Evolutionary conservation across 2,797 vertebrate genomes (phyloP), one percentile per base, ranked within the genome.

Genomic region (Mallotus villosus): DNA sequence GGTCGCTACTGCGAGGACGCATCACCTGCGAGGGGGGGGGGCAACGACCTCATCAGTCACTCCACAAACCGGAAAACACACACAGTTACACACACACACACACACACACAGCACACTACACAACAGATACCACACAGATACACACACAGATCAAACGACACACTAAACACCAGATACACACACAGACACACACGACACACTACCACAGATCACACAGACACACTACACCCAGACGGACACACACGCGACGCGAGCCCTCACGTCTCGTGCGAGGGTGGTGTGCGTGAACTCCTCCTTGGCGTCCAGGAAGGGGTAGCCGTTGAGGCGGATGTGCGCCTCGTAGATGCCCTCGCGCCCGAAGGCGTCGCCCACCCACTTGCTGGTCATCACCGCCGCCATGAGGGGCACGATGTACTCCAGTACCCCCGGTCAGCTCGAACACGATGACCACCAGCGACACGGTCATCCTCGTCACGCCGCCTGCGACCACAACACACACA

Each of bases 371-470:
- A 99, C 96, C 97, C 97, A 98, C 85, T 99, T 99, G 93, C 97
- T 99, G 90, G 97, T 99, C 97, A 99, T 98, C 75, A 96, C 93
- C 0, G 97, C 97, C 0, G 96, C 97, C 97, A 99, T 99, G 74
- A 99, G 92, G 21, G 97, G 97, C 19, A 99, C 96, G 8, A 99
- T 98, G 87, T 99, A 99, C 81, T 99, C 97, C 83, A 98, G 92
- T 0, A n/a, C 96, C 97, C 0, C 97, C 97, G 0, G 97, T 99
- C 68, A 99, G 91, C 87, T 99, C 97, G 9, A 99, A 99, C 97
- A 99, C 98, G 84, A 99, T 99, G 83, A 99, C 97, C 67, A 99
- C 97, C 67, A 99, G 93, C 0, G 97, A 99, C 74, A 99, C 95
- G 0, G 97, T 99, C 97, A 99, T 99, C 0, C 97, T 95, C 12